Percentiles rank a stretch among this genome's conserved stretches.
Conservation (phyloP, 53 echinoderm and acorn worm genomes). For the Pentamera pediparva region DNA sequence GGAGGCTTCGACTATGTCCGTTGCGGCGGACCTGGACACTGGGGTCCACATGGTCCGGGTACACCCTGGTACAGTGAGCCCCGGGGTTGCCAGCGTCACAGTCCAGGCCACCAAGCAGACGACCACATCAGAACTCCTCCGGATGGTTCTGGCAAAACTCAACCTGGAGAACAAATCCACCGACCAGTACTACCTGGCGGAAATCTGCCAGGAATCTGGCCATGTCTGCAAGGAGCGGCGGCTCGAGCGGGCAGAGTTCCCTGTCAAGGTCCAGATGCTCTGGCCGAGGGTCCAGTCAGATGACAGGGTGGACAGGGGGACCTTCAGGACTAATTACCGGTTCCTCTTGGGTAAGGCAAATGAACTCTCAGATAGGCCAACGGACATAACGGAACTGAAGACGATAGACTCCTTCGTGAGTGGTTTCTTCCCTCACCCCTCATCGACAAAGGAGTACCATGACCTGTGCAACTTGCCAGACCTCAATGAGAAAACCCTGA, state of each 20-base stretch:
- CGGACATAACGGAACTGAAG: slow-evolving; percentile 61
- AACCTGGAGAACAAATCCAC: slow-evolving; percentile 33
- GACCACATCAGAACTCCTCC: slow-evolving; percentile 56
- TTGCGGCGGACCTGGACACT: slow-evolving; percentile 62
- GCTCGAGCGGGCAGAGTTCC: slow-evolving; percentile 61
- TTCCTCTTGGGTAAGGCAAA: slow-evolving; percentile 77
- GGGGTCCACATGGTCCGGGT: slow-evolving; percentile 85
- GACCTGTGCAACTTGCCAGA: slow-evolving; percentile 98
- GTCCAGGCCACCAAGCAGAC: slow-evolving; percentile 94
- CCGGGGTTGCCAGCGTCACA: slow-evolving; percentile 56
- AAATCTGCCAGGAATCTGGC: slow-evolving; percentile 80
- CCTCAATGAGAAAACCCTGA: slow-evolving; percentile 82
- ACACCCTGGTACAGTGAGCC: slow-evolving; percentile 70
- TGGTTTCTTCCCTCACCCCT: slow-evolving; percentile 84
- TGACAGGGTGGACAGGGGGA: slow-evolving; percentile 42
- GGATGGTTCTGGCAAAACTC: slow-evolving; percentile 57
- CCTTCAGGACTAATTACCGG: slow-evolving; percentile 81
- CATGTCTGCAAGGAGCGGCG: slow-evolving; percentile 79
- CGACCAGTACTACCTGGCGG: slow-evolving; percentile 74
- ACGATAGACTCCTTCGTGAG: slow-evolving; percentile 95
- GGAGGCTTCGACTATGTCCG: slow-evolving; percentile 28
- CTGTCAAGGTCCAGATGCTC: slow-evolving; percentile 86
- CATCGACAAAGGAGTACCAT: slow-evolving; percentile 78
- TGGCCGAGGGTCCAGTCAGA: slow-evolving; percentile 79
- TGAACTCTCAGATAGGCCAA: slow-evolving; percentile 56